Evolutionary conservation across 2,888 invertebrate species (phyloP), one percentile per base, ranked within the genome.

Genomic region (Sphaerophoria rueppellii): DNA sequence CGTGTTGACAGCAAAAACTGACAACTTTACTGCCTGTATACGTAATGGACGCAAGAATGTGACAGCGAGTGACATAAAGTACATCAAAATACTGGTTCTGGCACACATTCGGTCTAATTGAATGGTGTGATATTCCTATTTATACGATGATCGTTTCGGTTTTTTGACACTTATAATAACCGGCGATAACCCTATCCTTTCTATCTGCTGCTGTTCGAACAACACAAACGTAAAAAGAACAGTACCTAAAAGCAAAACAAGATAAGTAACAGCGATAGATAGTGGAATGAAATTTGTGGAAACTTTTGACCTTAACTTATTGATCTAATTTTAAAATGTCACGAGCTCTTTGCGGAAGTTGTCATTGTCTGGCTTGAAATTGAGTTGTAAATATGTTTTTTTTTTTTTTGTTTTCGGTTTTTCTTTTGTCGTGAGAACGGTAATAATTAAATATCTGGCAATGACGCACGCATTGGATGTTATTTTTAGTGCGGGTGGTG

Each of bases 231-330:
- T n/a, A 63, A 37, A 63, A 63, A 61, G 24, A 43, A 32, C 40
- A 43, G 14, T 9, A 57, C 3, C 24, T 4, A 54, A 32, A 1
- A 32, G 46, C 3, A 14, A 11, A 43, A 11, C 9, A 5, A 50
- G 46, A 61, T 61, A 61, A 43, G 43, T 61, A 0, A 24, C 9
- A 61, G 60, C 46, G 60, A 61, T 61, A 11, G 24, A 14, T 54
- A 6, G 14, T 6, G 40, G 16, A 52, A 67, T 43, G 43, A 34
- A 37, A 40, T 9, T 67, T 40, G 60, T 85, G 85, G 85, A 81
- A 85, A 81, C 69, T 85, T 85, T 85, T 81, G 85, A 81, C 85
- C 85, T 85, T 85, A 85, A 81, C 81, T 85, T 80, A 85, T 85
- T 85, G 85, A 85, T 81, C 85, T 85, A 85, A 85, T 85, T 85